A percentile compares a stretch with the other conserved stretches of the same genome.
phyloP scores from a whole-genome alignment of 2,113 vertebrate species.

The Pseudopodoces humilis region DNA sequence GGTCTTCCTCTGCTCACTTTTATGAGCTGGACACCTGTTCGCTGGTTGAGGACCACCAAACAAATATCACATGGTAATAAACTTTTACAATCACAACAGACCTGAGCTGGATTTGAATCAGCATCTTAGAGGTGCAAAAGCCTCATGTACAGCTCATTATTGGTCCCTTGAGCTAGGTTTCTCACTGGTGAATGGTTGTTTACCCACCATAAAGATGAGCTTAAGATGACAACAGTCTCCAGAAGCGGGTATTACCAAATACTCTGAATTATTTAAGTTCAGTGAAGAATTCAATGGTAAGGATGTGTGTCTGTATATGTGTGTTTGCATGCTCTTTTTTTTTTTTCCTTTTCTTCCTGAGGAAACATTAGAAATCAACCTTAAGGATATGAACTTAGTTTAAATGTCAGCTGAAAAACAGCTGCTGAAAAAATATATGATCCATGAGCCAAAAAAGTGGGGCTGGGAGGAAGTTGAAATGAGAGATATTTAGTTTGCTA shows the following conservation, averaged over 20 bases:
- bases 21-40: conserved; percentile 31
- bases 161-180: not conserved
- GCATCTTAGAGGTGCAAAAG: conserved; percentile 46
- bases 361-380: conserved; percentile 66
- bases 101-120: conserved; percentile 48
- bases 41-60: conserved; percentile 43
- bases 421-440: conserved; percentile 69
- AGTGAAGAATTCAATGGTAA: not conserved
- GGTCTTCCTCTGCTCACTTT: conserved; percentile 12
- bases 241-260: not conserved
- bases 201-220: not conserved
- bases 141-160: not conserved
- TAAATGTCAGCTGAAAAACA: conserved; percentile 82
- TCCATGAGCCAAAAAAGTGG: conserved; percentile 69
- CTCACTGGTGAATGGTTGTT: not conserved
- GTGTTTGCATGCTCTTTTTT: not conserved
- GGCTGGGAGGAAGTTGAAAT: conserved; percentile 76
- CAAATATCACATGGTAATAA: conserved; percentile 38
- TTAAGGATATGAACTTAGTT: conserved; percentile 68
- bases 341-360: not conserved
- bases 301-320: not conserved
- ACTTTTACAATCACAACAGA: conserved; percentile 39
- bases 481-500: conserved; percentile 77
- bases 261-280: not conserved
- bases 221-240: not conserved